These are phyloP conservation scores for Hoplias malabaricus DNA, from an alignment of 2,113 vertebrate genomes.

Conservation along the genomic window DNA sequence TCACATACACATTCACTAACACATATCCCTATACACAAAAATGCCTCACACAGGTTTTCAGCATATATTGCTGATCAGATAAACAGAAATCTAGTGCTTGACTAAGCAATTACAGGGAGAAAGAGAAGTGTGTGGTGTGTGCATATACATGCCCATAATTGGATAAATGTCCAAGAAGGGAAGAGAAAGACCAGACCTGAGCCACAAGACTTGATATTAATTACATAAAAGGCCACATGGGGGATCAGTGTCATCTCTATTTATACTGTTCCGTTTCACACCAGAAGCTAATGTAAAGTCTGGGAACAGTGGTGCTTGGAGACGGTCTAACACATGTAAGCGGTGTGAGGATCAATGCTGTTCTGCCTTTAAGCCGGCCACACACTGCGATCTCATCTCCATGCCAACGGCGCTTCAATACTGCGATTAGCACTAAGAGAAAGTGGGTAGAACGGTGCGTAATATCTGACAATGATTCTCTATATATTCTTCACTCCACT, in stretches of 20 bases:
- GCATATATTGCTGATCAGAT: not conserved
- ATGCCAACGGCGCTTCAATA: not conserved
- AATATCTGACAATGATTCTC: constrained; percentile 8
- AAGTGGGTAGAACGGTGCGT: constrained; percentile 16
- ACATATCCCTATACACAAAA: not conserved
- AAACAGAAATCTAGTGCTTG: not conserved
- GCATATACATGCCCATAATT: not conserved
- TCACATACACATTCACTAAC: too few species aligned
- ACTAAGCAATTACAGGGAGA: not conserved
- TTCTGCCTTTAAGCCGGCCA: not conserved
- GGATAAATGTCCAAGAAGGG: not conserved
- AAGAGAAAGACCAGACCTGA: not conserved
- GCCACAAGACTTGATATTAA: not conserved
- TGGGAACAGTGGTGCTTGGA: not conserved
- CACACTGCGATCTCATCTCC: constrained; percentile 14
- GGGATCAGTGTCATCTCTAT: not conserved
- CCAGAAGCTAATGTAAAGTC: not conserved
- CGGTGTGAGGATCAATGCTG: not conserved
- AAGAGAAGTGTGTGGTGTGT: not conserved
- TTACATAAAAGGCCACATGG: not conserved
- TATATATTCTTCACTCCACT: constrained; percentile 21
- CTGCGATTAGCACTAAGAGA: constrained; percentile 1
- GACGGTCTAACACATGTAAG: not conserved
- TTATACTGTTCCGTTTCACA: not conserved
- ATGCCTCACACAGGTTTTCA: not conserved